Evolutionary conservation across 2,888 invertebrate genomes (phyloP).

Genomic region (Drosophila acutilabella): DNA sequence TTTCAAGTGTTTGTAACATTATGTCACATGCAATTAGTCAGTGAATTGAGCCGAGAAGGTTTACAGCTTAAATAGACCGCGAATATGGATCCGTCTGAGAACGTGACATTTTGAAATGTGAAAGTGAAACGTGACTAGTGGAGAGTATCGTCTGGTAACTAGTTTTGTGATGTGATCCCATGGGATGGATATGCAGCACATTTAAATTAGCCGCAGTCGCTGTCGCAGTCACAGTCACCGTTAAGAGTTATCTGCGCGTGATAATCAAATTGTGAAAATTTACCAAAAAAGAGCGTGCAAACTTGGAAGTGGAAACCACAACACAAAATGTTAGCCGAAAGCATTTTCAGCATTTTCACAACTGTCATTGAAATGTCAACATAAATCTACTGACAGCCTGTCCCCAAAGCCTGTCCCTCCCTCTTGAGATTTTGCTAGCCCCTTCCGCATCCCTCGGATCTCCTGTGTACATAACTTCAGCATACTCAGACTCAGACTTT

Average conservation of each 20-base stretch:
- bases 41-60: not conserved
- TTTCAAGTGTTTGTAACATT: slow-evolving; percentile 1
- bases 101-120: slow-evolving; percentile 27
- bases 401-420: slow-evolving; percentile 14
- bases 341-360: slow-evolving; percentile 67
- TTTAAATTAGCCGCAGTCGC: slow-evolving; percentile 32
- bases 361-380: slow-evolving; percentile 81
- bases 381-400: slow-evolving; percentile 73
- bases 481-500: slow-evolving; percentile 41
- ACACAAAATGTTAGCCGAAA: slow-evolving; percentile 61
- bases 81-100: slow-evolving; percentile 7
- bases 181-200: slow-evolving; percentile 6
- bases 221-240: not conserved
- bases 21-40: slow-evolving; percentile 28
- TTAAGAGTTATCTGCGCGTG: slow-evolving; percentile 33
- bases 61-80: slow-evolving; percentile 16
- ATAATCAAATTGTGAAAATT: slow-evolving; percentile 69
- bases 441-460: not conserved
- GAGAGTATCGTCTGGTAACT: slow-evolving; percentile 13
- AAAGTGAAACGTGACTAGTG: slow-evolving; percentile 25
- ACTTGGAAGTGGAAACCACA: slow-evolving; percentile 43
- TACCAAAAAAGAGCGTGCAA: slow-evolving; percentile 43
- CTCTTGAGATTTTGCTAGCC: not conserved
- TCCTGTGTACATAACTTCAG: slow-evolving; percentile 6
- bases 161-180: slow-evolving; percentile 7